Base-by-base conservation (phyloP, 2,888 invertebrate genomes). In the Phlogophora meticulosa region DNA sequence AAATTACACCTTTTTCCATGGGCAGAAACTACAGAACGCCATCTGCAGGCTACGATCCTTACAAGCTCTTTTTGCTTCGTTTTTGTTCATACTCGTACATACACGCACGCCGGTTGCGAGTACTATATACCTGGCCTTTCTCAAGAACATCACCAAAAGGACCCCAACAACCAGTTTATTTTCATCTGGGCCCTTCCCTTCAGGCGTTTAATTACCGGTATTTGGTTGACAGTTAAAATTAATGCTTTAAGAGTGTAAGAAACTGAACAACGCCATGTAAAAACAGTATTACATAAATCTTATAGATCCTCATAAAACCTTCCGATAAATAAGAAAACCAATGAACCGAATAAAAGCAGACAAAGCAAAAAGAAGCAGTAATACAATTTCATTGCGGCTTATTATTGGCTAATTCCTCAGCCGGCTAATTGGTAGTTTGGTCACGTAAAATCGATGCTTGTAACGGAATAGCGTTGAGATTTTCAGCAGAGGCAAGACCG, bases 371-470 rank as follows among this genome's bases (percentile, higher is more conserved):
- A 79, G 32, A 43, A 43, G 20, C 34, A 45, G 43, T 46, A 68
- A 69, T 58, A 79, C 70, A 52, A 72, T 73, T 82, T 82, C 60
- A 70, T 73, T 72, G 51, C 42, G 46, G 40, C 51, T 58, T 58
- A 71, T 73, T 71, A 82, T 70, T 74, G 70, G 58, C 45, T 72
- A 73, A 76, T 83, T 71, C 40, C 20, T 60, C 52, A 68, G 28
- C 51, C 53, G 9, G 20, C 48, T 72, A 74, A 72, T 84, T 84
- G 55, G 61, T 69, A 82, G 57, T 72, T 64, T 22, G 56, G 72
- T 72, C 82, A 82, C 83, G 84, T 82, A 82, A 56, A 53, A 66
- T 73, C 62, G 56, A 75, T 65, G 62, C 64, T 52, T 74, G 74
- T 69, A 79, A 60, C 59, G 56, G 57, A 51, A 76, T 68, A 71